phyloP scores from a whole-genome alignment of 2,113 vertebrate species.

The Corynorhinus townsendii region DNA sequence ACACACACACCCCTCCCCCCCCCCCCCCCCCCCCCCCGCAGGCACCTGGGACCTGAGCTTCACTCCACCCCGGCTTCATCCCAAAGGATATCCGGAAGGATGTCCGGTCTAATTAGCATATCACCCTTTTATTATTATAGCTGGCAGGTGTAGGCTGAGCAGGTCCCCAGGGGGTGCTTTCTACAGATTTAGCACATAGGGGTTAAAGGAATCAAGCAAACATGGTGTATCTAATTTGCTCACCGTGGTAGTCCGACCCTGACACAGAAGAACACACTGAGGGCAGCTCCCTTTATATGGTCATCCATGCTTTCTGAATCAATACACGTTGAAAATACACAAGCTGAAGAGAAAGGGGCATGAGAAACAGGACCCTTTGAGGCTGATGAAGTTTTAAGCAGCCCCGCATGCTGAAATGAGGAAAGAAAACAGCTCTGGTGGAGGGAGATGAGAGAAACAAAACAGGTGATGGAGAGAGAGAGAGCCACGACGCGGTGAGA shows the following conservation, averaged over 20 bases:
- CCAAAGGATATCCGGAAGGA: too few relatives aligned
- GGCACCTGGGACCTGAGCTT: too few relatives aligned
- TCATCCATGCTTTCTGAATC: background rate
- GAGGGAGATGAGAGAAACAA: background rate
- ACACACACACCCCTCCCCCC: too few relatives aligned
- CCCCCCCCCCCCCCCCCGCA: too few relatives aligned
- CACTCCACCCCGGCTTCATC: too few relatives aligned
- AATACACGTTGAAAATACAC: background rate
- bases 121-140: too few relatives aligned
- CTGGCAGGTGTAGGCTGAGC: background rate
- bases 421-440: background rate
- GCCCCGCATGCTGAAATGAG: background rate
- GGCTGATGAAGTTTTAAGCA: background rate
- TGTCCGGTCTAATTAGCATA: too few relatives aligned
- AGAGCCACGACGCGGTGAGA: rapidly evolving
- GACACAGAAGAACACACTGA: background rate
- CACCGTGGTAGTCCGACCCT: too few relatives aligned
- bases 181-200: background rate
- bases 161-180: background rate
- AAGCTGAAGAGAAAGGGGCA: background rate
- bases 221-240: background rate
- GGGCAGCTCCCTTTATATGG: rapidly evolving
- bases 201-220: background rate
- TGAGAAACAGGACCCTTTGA: background rate
- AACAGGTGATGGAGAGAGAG: background rate